phyloP scores from a whole-genome alignment of 2,888 invertebrate genomes.

The Chaitophorus viminalis region DNA sequence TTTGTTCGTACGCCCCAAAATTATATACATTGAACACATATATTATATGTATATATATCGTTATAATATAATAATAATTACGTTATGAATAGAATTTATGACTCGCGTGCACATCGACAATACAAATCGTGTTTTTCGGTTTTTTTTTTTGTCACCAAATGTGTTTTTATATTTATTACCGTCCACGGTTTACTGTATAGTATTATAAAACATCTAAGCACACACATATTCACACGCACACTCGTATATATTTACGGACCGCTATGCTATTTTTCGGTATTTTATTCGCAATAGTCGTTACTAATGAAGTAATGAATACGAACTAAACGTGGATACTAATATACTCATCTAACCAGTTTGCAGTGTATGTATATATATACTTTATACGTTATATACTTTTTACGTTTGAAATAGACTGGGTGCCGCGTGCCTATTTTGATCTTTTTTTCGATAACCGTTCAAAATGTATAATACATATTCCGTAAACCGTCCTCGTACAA shows the following conservation, averaged over 20 bases:
- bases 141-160: not conserved
- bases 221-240: not conserved
- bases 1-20: not conserved
- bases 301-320: not conserved
- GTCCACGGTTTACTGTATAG: not conserved
- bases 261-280: not conserved
- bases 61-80: slow-evolving; percentile 25
- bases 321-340: not conserved
- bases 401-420: not conserved
- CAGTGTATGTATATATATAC: too few relatives aligned
- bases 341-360: not conserved
- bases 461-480: not conserved
- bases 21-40: not conserved
- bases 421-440: not conserved
- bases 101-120: slow-evolving; percentile 42
- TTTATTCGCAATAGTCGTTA: not conserved
- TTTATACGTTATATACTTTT: not conserved
- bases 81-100: slow-evolving; percentile 42
- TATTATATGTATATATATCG: too few relatives aligned
- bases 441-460: not conserved
- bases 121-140: not conserved
- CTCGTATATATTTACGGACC: not conserved
- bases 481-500: not conserved
- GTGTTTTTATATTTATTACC: slow-evolving; percentile 24
- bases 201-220: not conserved